phyloP scores from a whole-genome alignment of 2,797 vertebrate species.

The Poecilia picta region DNA sequence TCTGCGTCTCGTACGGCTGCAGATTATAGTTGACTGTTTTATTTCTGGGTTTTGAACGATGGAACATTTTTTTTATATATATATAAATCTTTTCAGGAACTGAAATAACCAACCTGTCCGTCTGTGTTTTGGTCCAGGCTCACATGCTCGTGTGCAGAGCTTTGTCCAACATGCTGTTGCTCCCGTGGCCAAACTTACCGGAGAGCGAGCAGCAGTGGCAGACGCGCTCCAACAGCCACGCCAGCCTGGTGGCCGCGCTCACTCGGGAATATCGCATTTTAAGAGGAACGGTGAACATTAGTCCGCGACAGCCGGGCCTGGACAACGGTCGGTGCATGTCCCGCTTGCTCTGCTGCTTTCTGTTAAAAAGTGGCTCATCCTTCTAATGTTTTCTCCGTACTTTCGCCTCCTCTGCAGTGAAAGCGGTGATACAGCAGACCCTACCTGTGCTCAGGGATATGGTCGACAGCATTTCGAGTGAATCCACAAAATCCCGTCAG shows the following conservation, averaged over 20 bases:
- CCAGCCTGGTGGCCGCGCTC: constrained; percentile 89
- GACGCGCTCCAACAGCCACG: constrained; percentile 90
- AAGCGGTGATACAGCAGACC: constrained; percentile 91
- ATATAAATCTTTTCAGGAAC: not conserved
- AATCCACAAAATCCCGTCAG: constrained; percentile 97
- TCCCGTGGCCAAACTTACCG: constrained; percentile 93
- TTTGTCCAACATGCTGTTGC: constrained; percentile 93
- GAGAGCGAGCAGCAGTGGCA: constrained; percentile 97
- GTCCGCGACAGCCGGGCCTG: constrained; percentile 62
- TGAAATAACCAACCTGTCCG: not conserved
- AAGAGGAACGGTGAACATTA: constrained; percentile 81
- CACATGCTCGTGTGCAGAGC: constrained; percentile 93
- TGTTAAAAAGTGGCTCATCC: not conserved
- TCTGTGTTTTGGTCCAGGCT: constrained; percentile 78
- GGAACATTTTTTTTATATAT: not conserved
- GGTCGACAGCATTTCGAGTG: constrained; percentile 93
- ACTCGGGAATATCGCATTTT: constrained; percentile 89
- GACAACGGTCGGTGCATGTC: constrained; percentile 60
- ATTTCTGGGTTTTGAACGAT: not conserved
- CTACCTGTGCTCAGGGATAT: constrained; percentile 91
- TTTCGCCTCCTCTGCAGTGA: constrained; percentile 78
- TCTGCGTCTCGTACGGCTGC: not conserved
- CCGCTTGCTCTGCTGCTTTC: not conserved
- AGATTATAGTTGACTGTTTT: not conserved
- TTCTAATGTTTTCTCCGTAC: not conserved